Evolutionary conservation across 2,113 vertebrate genomes (phyloP).

Genomic region (Lamprotornis superbus): DNA sequence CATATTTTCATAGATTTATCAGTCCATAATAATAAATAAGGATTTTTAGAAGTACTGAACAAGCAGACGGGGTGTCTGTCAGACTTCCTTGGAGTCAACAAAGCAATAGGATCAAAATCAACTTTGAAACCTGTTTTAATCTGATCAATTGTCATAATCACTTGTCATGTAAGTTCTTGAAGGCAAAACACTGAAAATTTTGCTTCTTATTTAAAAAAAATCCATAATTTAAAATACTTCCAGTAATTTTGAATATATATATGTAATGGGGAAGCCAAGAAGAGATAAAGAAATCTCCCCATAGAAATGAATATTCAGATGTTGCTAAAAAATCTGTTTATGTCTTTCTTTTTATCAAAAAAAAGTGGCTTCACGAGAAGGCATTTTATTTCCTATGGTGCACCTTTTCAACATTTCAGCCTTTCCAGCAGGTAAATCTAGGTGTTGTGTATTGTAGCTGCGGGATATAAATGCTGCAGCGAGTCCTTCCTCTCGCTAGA

Average conservation of each 20-base stretch:
- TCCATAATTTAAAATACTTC: background rate
- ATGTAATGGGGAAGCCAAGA: background rate
- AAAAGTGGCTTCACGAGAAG: background rate
- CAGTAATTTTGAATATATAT: background rate
- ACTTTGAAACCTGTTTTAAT: background rate
- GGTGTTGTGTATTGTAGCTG: background rate
- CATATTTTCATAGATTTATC: background rate
- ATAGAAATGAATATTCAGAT: background rate
- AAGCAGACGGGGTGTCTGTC: background rate
- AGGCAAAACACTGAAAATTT: background rate
- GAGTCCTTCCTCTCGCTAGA: background rate
- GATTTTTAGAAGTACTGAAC: background rate
- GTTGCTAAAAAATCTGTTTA: background rate
- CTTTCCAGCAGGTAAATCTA: background rate
- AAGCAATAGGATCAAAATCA: background rate
- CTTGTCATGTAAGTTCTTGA: background rate
- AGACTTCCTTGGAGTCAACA: background rate
- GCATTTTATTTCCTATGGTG: background rate
- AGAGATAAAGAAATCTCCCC: background rate
- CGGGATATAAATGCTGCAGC: background rate
- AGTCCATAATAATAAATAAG: rapidly evolving
- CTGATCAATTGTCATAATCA: background rate
- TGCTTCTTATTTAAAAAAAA: background rate
- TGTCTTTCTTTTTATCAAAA: background rate
- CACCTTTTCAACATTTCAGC: background rate